Base-by-base conservation (phyloP, 2,113 vertebrate species). In the Microtus montanus region DNA sequence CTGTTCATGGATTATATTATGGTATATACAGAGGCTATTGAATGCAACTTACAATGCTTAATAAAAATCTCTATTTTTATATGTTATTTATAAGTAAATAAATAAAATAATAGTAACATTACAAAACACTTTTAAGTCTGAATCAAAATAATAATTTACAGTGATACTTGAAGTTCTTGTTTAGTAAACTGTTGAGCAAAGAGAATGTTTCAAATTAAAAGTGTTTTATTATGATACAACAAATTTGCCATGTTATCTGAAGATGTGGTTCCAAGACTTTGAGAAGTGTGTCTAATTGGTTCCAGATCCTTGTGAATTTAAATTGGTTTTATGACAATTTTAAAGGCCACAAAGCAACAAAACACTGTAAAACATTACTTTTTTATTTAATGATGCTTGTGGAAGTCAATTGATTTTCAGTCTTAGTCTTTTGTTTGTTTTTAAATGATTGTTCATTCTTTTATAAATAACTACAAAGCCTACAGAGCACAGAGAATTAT, bases 61-160 rank as follows among this genome's bases (percentile, higher is more conserved):
- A 99, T 99, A 99, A 99, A 99, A 99, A 99, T 99, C 98, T 99
- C 99, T 99, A 99, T 99, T 99, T 98, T 99, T 99, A 99, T 99
- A 99, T 99, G 17, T 58, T 58, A 58, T 58, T 58, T 99, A 99
- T 99, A 99, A 99, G 98, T 71, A 71, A 71, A 20, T 75, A 24
- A 87, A 28, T 75, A 24, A 87, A 28, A 71, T 63, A 26, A 61
- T 19, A 87, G 30, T 54, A 54, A 47, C 87, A 7, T 77, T 82
- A n/a, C 14, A 71, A 70, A 41, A 30, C 11, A 20, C 2, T 66
- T 17, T 66, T 2, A 87, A 83, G 47, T 17, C 0, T 47, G 3
- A 30, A 68, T 75, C 20, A 89, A 93, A 63, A 52, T 73, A 87
- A 61, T 38, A n/a, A 84, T 77, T 91, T 64, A 85, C 1, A n/a